A percentile compares a stretch with the other conserved stretches of the same genome.
Evolutionary conservation across 2,888 invertebrate genomes (phyloP).

Genomic region (Strigamia crassipes): DNA sequence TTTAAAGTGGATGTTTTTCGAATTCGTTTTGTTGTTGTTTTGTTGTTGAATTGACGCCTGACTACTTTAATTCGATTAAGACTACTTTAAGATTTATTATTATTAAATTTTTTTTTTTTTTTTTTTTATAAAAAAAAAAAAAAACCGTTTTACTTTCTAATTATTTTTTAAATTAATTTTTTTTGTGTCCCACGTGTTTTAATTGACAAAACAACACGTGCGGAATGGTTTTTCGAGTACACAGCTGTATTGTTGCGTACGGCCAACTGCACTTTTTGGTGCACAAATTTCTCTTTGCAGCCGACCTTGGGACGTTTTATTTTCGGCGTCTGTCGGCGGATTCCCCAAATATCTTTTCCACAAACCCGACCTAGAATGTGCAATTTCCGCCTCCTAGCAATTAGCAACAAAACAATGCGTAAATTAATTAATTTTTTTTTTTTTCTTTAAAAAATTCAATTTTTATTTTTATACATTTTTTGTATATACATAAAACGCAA

Average conservation of each 20-base stretch:
- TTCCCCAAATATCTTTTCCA: not conserved
- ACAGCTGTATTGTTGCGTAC: not conserved
- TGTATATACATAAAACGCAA: too few relatives aligned
- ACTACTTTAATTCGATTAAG: not conserved
- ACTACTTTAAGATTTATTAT: too few relatives aligned
- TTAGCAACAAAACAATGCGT: not conserved
- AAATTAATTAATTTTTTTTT: too few relatives aligned
- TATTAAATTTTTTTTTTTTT: not conserved
- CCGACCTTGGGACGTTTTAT: not conserved
- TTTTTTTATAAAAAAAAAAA: too few relatives aligned
- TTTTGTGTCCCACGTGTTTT: too few relatives aligned
- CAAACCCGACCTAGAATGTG: not conserved
- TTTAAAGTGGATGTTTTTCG: not conserved
- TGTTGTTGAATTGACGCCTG: not conserved
- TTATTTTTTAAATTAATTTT: too few relatives aligned
- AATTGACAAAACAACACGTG: too few relatives aligned
- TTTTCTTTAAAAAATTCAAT: too few relatives aligned
- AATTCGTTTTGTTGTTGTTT: too few relatives aligned
- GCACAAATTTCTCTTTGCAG: not conserved
- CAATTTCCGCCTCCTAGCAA: not conserved
- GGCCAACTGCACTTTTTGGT: not conserved
- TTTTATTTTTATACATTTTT: too few relatives aligned
- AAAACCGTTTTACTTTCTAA: too few relatives aligned
- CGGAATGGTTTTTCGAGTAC: too few relatives aligned
- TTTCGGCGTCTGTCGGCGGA: not conserved